phyloP scores from a whole-genome alignment of 1,140 invertebrate genomes.

The Calycopis cecrops region DNA sequence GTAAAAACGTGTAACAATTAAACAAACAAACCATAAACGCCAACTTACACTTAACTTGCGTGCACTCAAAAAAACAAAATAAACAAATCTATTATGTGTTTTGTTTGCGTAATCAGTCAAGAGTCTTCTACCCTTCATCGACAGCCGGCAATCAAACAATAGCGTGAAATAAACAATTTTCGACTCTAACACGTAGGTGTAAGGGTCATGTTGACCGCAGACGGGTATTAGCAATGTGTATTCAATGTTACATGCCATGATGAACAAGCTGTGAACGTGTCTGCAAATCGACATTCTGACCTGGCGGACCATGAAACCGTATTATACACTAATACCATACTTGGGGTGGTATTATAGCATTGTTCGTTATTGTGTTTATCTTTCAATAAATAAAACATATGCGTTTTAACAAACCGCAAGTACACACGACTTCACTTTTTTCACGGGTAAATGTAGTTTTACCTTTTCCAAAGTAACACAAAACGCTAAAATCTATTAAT shows the following conservation, averaged over 20 bases:
- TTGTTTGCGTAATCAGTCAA: constrained; percentile 33
- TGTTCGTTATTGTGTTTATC: too few species aligned
- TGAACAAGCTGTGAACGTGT: constrained; percentile 8
- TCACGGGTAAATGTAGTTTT: too few species aligned
- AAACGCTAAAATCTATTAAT: too few species aligned
- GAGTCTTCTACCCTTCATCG: constrained; percentile 28
- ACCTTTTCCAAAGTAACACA: too few species aligned
- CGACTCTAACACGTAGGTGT: background rate
- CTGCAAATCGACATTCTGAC: constrained; percentile 19
- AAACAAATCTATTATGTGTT: constrained; percentile 24
- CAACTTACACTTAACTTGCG: constrained; percentile 28
- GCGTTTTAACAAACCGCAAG: too few species aligned
- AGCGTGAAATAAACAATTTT: background rate
- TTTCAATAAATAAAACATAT: too few species aligned
- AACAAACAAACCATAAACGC: constrained; percentile 10
- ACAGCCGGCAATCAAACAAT: constrained; percentile 13
- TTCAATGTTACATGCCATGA: background rate
- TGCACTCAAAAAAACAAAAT: constrained; percentile 23
- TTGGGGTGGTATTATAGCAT: background rate
- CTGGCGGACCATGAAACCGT: constrained; percentile 24
- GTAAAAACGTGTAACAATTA: constrained; percentile 2
- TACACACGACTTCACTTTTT: too few species aligned
- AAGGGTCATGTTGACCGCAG: background rate
- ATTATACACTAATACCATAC: constrained; percentile 19
- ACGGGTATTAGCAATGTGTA: too few species aligned